Percentiles rank a stretch among this genome's conserved stretches.
phyloP scores from a whole-genome alignment of 30 jellyfish, hydroid and myxozoan species.

The Cassiopea andromeda region DNA sequence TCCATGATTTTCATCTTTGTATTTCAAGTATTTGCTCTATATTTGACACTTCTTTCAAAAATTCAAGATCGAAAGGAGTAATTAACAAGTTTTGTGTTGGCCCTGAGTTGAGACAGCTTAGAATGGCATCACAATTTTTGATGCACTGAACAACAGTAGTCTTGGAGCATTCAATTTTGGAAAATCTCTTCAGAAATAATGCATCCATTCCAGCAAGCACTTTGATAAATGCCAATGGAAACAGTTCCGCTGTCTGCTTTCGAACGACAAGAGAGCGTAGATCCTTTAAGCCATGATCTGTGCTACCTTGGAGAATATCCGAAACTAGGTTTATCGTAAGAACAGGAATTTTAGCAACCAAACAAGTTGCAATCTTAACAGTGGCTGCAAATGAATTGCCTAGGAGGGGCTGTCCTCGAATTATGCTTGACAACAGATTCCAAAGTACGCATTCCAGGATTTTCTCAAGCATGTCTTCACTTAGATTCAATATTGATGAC shows the following conservation, averaged over 20 bases:
- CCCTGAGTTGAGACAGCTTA: not conserved
- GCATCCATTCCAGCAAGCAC: constrained; percentile 52
- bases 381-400: not conserved
- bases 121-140: not conserved
- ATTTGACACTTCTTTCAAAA: constrained; percentile 13
- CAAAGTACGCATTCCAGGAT: constrained; percentile 20
- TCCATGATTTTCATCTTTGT: not conserved
- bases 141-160: constrained; percentile 11
- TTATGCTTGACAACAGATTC: not conserved
- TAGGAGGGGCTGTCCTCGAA: not conserved
- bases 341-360: constrained; percentile 25
- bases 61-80: constrained; percentile 33
- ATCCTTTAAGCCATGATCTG: not conserved
- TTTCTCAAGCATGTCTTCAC: not conserved
- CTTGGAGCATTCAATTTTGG: not conserved
- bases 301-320: constrained; percentile 19
- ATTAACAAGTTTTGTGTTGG: not conserved
- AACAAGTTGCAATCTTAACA: not conserved
- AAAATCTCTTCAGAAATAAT: constrained; percentile 18
- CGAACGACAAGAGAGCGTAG: constrained; percentile 11
- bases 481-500: not conserved
- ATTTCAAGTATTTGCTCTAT: not conserved
- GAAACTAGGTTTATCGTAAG: not conserved
- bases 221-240: constrained; percentile 34
- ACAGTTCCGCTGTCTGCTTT: not conserved